These are phyloP conservation scores for Pristionchus arcanus DNA, from an alignment of 2,888 invertebrate species.

Conservation along the genomic window DNA sequence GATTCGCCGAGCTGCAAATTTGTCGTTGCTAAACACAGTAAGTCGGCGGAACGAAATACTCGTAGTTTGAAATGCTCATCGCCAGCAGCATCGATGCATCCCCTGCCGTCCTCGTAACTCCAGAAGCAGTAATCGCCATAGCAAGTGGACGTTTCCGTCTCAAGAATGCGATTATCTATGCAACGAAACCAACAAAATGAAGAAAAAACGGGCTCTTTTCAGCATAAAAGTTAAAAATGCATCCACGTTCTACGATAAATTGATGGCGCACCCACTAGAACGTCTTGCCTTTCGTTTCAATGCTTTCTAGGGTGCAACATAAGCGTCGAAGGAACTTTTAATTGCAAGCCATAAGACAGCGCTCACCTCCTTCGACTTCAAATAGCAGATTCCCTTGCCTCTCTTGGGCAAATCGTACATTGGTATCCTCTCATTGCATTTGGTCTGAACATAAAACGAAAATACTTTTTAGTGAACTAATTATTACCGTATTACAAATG, in stretches of 20 bases:
- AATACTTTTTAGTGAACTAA: neutral
- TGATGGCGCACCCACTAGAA: too few species aligned
- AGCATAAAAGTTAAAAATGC: too few species aligned
- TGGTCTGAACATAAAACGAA: neutral
- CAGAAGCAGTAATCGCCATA: slow-evolving; percentile 45
- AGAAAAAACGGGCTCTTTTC: too few species aligned
- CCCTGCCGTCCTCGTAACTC: neutral
- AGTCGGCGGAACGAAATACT: neutral
- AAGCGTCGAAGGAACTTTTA: too few species aligned
- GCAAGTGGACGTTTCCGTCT: neutral
- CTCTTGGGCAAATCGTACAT: neutral
- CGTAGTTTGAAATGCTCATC: neutral
- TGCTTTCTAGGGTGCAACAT: too few species aligned
- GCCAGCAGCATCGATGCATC: neutral
- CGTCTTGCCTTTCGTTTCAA: too few species aligned
- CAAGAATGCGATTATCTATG: too few species aligned
- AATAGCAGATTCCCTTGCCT: neutral
- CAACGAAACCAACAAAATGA: too few species aligned
- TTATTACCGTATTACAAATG: neutral
- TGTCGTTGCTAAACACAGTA: neutral
- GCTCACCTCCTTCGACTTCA: neutral
- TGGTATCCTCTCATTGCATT: neutral
- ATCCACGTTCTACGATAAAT: too few species aligned
- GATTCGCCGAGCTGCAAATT: neutral
- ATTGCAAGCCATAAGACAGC: neutral